These are phyloP conservation scores for Netelia inedita DNA, from an alignment of 2,888 invertebrate species.

Conservation along the genomic window DNA sequence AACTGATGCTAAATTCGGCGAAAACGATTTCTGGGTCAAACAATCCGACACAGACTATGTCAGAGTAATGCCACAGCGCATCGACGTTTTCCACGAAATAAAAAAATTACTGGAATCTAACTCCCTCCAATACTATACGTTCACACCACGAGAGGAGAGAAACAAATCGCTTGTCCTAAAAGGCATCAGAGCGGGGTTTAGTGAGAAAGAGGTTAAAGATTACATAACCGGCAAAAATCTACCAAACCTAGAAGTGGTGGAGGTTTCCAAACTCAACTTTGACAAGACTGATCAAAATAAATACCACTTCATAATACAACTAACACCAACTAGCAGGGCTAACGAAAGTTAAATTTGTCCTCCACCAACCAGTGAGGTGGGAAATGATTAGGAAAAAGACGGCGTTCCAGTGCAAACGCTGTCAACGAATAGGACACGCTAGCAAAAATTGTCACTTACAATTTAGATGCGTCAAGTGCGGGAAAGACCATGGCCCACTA, in stretches of 20 bases:
- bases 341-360: conserved; percentile 1
- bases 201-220: neutral
- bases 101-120: conserved; percentile 3
- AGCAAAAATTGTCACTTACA: conserved; percentile 46
- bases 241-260: neutral
- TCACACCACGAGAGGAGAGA: conserved; percentile 9
- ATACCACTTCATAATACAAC: neutral
- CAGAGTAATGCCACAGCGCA: neutral
- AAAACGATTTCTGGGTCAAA: neutral
- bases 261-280: neutral
- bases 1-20: neutral
- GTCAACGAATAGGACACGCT: conserved; percentile 60
- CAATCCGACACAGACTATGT: neutral
- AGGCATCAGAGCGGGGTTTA: conserved; percentile 17
- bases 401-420: conserved; percentile 55
- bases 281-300: neutral
- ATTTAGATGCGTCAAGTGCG: conserved; percentile 59
- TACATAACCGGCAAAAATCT: neutral
- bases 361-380: conserved; percentile 48
- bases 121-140: conserved; percentile 10
- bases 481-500: conserved; percentile 11
- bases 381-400: conserved; percentile 34
- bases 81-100: neutral
- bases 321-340: conserved; percentile 3
- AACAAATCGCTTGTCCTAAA: conserved; percentile 31